Evolutionary conservation across 2,113 vertebrate species (phyloP).

Genomic region (Gymnocephalus cernua): DNA sequence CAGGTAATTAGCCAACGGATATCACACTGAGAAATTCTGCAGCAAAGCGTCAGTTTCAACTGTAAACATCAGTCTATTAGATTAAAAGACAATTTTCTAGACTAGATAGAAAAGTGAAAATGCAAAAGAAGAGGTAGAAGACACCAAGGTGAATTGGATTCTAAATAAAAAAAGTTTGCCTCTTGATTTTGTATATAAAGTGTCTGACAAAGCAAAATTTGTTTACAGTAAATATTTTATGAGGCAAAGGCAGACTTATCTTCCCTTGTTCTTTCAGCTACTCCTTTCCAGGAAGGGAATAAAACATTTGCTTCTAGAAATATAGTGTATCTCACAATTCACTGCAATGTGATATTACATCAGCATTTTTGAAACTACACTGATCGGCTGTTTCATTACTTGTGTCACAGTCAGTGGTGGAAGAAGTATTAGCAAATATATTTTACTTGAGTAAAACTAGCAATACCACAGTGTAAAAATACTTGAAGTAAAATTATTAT

Average conservation of each 20-base stretch:
- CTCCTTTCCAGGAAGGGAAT: neutral
- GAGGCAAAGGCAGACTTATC: neutral
- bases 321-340: neutral
- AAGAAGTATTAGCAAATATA: neutral
- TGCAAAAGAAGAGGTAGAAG: neutral
- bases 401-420: neutral
- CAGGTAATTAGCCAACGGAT: neutral
- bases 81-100: neutral
- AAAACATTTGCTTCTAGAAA: constrained; percentile 2
- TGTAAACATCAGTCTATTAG: neutral
- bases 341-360: neutral
- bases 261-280: neutral
- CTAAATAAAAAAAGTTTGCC: neutral
- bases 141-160: neutral
- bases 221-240: constrained; percentile 19
- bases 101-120: constrained; percentile 1
- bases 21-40: neutral
- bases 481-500: neutral
- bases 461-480: neutral
- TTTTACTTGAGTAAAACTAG: neutral
- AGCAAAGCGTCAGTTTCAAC: neutral
- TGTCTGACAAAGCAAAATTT: constrained; percentile 12
- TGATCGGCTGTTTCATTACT: neutral
- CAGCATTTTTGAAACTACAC: neutral
- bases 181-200: neutral